Evolutionary conservation across 2,113 vertebrate species (phyloP).

Genomic region (Mus musculus): DNA sequence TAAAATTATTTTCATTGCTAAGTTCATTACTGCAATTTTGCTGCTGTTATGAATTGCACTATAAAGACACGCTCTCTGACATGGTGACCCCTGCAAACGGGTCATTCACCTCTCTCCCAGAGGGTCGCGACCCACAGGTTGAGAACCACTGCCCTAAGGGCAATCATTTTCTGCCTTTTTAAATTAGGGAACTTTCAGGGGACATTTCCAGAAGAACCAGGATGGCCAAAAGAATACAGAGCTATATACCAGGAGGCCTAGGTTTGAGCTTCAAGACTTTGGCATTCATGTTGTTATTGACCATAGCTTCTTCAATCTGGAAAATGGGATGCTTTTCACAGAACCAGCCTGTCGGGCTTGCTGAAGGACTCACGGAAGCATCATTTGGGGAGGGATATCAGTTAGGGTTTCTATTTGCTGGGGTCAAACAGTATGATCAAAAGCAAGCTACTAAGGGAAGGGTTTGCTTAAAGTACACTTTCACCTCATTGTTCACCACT

Average conservation of each 20-base stretch:
- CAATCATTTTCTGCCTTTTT: not conserved
- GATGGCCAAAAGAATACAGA: not conserved
- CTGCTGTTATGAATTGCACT: not conserved
- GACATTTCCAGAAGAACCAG: not conserved
- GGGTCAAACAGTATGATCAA: not conserved
- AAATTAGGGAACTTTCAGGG: not conserved
- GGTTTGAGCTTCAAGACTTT: not conserved
- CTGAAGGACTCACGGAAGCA: not conserved
- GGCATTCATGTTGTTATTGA: not conserved
- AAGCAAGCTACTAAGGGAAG: not conserved
- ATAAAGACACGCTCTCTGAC: not conserved
- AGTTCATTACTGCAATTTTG: not conserved
- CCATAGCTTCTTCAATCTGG: constrained; percentile 8
- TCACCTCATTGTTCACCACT: not conserved
- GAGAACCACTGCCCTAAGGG: not conserved
- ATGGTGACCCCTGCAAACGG: not conserved
- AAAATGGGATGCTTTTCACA: not conserved
- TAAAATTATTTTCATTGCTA: not conserved
- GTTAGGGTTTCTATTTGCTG: not conserved
- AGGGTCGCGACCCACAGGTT: not conserved
- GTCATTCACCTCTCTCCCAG: too few relatives aligned
- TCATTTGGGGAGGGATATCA: not conserved
- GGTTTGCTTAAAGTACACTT: not conserved
- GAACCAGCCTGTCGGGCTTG: not conserved
- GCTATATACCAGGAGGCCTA: not conserved